phyloP scores from a whole-genome alignment of 2,113 vertebrate species.

The Sander vitreus region DNA sequence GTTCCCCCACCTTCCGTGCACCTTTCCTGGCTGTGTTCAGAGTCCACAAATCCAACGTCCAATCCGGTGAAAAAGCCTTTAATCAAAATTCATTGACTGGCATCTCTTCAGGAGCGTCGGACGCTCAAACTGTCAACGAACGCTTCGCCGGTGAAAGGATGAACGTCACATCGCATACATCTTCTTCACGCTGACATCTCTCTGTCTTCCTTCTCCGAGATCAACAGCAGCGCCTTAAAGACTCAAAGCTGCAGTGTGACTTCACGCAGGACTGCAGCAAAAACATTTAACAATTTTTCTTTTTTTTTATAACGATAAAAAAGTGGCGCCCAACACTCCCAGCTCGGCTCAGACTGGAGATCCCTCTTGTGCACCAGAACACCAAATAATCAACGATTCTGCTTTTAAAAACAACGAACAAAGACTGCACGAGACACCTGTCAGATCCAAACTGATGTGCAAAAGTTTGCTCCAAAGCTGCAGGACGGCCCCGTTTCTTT shows the following conservation, averaged over 20 bases:
- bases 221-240: no score
- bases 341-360: neutral
- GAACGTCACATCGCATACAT: no score
- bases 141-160: no score
- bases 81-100: no score
- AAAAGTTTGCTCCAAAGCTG: constrained; percentile 1
- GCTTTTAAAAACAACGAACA: neutral
- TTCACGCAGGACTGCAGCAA: constrained; percentile 20
- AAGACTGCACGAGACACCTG: neutral
- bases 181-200: no score
- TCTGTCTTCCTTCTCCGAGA: no score
- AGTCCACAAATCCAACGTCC: neutral
- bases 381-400: no score
- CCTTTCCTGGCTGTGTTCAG: neutral
- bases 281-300: neutral
- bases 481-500: neutral
- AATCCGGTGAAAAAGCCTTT: no score
- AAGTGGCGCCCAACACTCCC: neutral
- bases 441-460: neutral
- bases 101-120: no score
- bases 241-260: neutral
- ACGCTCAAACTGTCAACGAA: no score
- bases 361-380: constrained; percentile 1
- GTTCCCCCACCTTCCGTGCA: neutral
- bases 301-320: no score